phyloP scores from a whole-genome alignment of 2,888 invertebrate genomes.

The Leptinotarsa peninsularis region DNA sequence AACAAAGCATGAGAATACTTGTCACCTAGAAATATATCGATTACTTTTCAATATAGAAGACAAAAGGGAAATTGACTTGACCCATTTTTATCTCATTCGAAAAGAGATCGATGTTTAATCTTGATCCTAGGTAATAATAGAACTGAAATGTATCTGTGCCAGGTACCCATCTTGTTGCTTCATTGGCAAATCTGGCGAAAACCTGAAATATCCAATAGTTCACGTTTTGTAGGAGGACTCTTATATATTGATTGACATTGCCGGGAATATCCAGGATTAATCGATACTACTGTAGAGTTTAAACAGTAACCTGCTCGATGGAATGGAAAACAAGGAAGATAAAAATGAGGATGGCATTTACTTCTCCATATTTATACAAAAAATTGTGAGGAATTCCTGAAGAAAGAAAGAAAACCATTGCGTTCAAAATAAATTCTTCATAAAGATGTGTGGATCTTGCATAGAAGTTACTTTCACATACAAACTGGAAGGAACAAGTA shows the following conservation, averaged over 20 bases:
- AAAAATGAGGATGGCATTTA: neutral
- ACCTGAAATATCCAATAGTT: neutral
- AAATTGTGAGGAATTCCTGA: too few species aligned
- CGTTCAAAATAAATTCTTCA: too few species aligned
- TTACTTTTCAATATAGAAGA: too few species aligned
- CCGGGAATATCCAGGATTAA: neutral
- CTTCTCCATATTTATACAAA: too few species aligned
- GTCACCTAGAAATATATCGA: too few species aligned
- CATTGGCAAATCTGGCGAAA: neutral
- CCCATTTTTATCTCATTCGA: neutral
- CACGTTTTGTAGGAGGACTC: neutral
- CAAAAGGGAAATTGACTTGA: neutral
- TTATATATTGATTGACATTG: neutral
- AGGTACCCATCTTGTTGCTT: neutral
- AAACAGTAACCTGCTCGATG: neutral
- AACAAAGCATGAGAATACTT: too few species aligned
- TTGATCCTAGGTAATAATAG: conserved; percentile 1
- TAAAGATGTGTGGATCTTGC: too few species aligned
- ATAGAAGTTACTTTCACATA: too few species aligned
- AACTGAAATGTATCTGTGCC: neutral
- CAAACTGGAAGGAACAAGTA: too few species aligned
- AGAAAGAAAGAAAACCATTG: too few species aligned
- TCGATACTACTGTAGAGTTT: neutral
- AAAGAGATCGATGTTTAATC: neutral
- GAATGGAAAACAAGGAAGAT: neutral